These are phyloP conservation scores for Siniperca knerii DNA, from an alignment of 2,113 vertebrate species.

Conservation along the genomic window DNA sequence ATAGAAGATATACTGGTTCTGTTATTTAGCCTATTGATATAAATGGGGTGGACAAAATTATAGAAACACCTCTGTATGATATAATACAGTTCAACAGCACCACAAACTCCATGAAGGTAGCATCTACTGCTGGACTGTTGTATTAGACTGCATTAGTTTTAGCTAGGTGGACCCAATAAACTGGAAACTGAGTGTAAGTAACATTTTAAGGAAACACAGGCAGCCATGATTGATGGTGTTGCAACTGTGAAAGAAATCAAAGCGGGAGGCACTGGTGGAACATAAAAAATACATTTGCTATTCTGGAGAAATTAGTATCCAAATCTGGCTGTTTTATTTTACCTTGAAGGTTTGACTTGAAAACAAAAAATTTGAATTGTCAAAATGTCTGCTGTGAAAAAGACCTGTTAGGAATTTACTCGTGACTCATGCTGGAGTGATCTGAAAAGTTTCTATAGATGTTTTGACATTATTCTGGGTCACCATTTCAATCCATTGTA, in stretches of 20 bases:
- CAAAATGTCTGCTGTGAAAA: not conserved
- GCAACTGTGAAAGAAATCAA: not conserved
- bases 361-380: not conserved
- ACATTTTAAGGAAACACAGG: not conserved
- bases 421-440: not conserved
- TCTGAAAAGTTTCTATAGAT: not conserved
- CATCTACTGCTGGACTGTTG: too few species aligned
- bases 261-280: not conserved
- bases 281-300: not conserved
- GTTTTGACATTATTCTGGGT: not conserved
- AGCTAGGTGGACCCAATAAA: not conserved
- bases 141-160: not conserved
- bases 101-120: not conserved
- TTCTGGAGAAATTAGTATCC: not conserved
- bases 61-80: not conserved
- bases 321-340: not conserved
- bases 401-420: not conserved
- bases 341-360: not conserved
- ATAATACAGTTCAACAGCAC: not conserved
- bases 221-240: not conserved
- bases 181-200: not conserved
- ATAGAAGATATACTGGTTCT: too few species aligned
- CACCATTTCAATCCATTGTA: too few species aligned
- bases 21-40: not conserved
- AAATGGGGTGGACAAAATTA: not conserved